Conservation (phyloP, 1,140 invertebrate genomes). For the Cardiocondyla obscurior region DNA sequence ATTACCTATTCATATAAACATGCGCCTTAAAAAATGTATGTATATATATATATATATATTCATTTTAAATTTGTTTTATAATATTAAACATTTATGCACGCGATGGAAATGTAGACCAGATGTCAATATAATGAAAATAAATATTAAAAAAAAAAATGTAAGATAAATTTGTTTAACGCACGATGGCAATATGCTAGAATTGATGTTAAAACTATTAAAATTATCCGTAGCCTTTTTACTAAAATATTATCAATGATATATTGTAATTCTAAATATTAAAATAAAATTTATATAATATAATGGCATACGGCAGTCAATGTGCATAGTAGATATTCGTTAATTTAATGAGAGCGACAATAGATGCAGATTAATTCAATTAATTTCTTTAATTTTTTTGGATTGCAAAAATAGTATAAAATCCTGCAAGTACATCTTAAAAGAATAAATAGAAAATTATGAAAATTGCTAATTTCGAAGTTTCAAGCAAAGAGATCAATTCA, state of each 20-base stretch:
- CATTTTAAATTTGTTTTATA: not conserved
- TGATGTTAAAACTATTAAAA: constrained; percentile 1
- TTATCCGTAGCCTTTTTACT: constrained; percentile 1
- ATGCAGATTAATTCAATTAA: not conserved
- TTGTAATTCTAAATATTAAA: not conserved
- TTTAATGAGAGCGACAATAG: not conserved
- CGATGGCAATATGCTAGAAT: not conserved
- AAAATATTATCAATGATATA: not conserved
- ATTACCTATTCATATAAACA: constrained; percentile 1
- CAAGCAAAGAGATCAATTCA: constrained; percentile 21
- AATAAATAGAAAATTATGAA: constrained; percentile 12
- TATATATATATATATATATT: not conserved
- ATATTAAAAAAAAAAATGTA: not conserved
- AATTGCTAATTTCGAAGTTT: not conserved
- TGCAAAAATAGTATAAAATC: not conserved
- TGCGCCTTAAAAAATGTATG: not conserved
- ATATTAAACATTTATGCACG: not conserved
- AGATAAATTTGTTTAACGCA: not conserved
- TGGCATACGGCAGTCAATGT: not conserved
- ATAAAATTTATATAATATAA: constrained; percentile 44
- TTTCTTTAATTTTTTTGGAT: not conserved
- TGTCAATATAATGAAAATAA: constrained; percentile 5
- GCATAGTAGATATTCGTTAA: not conserved
- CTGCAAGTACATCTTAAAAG: not conserved
- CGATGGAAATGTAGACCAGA: not conserved